Evolutionary conservation across 2,797 vertebrate genomes (phyloP).

Genomic region (Gastrophryne carolinensis): DNA sequence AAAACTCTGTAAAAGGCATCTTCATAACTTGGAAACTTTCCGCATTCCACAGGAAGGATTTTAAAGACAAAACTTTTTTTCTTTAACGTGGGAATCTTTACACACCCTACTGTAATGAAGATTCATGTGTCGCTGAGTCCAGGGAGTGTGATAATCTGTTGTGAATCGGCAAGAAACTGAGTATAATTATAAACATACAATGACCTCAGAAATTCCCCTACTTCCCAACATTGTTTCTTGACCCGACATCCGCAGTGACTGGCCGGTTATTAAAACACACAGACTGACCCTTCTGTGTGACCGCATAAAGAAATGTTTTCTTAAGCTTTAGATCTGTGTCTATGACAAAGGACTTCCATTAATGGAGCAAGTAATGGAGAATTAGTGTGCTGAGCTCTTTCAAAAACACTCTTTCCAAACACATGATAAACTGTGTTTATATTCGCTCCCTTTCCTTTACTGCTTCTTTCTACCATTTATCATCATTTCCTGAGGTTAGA

Average conservation of each 20-base stretch:
- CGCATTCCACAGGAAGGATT: background rate
- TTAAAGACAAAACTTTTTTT: background rate
- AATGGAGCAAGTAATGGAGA: too few relatives aligned
- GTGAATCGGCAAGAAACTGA: constrained; percentile 21
- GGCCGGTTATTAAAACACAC: background rate
- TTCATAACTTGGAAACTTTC: too few relatives aligned
- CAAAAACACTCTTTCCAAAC: too few relatives aligned
- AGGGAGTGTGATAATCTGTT: background rate
- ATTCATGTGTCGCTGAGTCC: constrained; percentile 7
- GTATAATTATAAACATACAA: constrained; percentile 36
- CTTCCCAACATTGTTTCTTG: constrained; percentile 43
- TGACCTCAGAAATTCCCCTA: constrained; percentile 34
- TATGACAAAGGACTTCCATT: background rate
- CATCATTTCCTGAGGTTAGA: too few relatives aligned
- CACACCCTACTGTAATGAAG: background rate
- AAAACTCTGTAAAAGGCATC: too few relatives aligned
- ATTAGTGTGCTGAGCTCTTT: too few relatives aligned
- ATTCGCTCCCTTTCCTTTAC: too few relatives aligned
- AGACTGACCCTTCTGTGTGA: background rate
- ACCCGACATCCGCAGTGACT: background rate
- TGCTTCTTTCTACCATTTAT: too few relatives aligned
- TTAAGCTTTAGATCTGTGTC: constrained; percentile 6
- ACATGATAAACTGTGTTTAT: too few relatives aligned
- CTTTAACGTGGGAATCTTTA: constrained; percentile 22
- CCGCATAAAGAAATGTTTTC: background rate